Base-by-base conservation (phyloP, 2,888 invertebrate genomes). In the Schizaphis graminum region DNA sequence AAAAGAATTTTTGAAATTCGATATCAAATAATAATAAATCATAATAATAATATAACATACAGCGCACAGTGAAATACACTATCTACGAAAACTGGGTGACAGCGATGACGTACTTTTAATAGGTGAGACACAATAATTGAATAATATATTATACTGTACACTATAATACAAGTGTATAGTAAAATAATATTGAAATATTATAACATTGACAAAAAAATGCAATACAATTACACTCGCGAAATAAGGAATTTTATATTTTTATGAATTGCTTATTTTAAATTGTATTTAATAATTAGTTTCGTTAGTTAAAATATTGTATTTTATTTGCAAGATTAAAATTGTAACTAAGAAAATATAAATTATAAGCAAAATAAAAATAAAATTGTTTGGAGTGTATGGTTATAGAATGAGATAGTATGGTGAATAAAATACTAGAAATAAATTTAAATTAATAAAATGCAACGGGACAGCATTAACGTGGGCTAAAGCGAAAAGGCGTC, bases 401-500 rank as follows among this genome's bases (percentile, higher is more conserved):
- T 61, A 28, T 28, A 61, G 28, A 28, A 10, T n/a, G 61, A 67
- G n/a, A 67, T 67, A 67, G 13, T n/a, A 49, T 49, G 8, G 21
- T 21, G 16, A 77, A 77, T 77, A 35, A 21, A 77, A 35, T 35
- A 21, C 21, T 5, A n/a, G 16, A 67, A 67, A 47, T 86, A 13
- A 26, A 44, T 26, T 28, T 67, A 13, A 16, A 77, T 35, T 21
- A 24, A 16, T 26, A 4, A 47, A 47, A 87, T 87, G 16, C 47
- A 61, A 47, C 28, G 61, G 28, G 5, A 35, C 8, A 41, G 0
- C 41, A 26, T 16, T 21, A 10, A 49, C 44, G 35, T 47, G 61
- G 90, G 90, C 90, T 61, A 90, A 90, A 44, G n/a, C 16, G 35
- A 91, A 84, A 91, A 91, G 41, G 26, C 53, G 91, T 91, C 91